phyloP scores from a whole-genome alignment of 2,113 vertebrate genomes.

The Lagenorhynchus albirostris region DNA sequence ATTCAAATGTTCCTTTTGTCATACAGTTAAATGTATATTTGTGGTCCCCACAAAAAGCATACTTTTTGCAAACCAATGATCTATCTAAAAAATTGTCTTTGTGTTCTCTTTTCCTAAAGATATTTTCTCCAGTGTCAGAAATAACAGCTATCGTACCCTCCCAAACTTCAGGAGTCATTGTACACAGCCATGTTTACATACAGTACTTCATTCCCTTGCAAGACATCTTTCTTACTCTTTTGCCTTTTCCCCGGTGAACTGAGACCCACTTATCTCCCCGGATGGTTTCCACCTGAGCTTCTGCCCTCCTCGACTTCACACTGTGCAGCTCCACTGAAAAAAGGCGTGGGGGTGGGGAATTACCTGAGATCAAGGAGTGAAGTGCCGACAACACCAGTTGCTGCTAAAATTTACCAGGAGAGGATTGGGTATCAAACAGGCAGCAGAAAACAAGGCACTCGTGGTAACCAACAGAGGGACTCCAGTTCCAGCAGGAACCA shows the following conservation, averaged over 20 bases:
- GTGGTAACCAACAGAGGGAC: not conserved
- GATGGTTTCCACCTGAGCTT: not conserved
- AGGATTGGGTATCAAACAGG: not conserved
- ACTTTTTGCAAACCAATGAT: not conserved
- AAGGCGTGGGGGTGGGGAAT: not conserved
- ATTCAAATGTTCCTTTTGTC: not conserved
- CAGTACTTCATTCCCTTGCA: not conserved
- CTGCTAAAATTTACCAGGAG: not conserved
- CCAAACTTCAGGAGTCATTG: not conserved
- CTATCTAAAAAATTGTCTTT: not conserved
- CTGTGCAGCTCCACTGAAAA: not conserved
- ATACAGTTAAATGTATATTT: not conserved
- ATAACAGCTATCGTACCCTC: not conserved
- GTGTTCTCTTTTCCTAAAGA: not conserved
- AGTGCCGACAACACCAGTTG: not conserved
- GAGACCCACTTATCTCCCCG: not conserved
- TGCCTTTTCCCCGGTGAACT: not conserved
- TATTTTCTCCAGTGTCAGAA: not conserved
- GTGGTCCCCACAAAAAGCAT: not conserved
- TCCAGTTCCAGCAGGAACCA: slow-evolving; percentile 29
- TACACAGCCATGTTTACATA: not conserved
- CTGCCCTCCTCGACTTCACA: not conserved
- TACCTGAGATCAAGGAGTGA: slow-evolving; percentile 18
- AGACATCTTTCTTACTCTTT: not conserved
- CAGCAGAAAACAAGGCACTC: not conserved